These are phyloP conservation scores for Piaya cayana DNA, from an alignment of 2,113 vertebrate species.

Conservation along the genomic window DNA sequence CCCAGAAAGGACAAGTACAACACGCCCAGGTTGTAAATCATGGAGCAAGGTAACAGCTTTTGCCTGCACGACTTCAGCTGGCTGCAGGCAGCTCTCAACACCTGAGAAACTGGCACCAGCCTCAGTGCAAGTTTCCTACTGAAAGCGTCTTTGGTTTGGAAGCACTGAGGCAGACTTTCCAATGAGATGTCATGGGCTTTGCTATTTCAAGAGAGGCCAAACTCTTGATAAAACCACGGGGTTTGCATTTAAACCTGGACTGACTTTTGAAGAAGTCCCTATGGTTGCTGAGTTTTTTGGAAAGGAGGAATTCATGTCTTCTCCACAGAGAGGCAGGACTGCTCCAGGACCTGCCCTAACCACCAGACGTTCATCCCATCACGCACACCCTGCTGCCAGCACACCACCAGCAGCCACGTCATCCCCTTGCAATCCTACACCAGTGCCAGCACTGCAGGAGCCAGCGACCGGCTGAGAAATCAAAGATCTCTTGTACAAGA, in stretches of 20 bases:
- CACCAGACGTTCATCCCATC: not conserved
- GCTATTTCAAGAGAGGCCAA: not conserved
- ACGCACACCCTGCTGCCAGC: not conserved
- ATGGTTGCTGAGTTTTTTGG: not conserved
- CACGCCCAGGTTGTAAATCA: not conserved
- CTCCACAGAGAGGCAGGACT: constrained; percentile 30
- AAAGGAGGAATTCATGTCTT: not conserved
- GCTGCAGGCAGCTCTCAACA: not conserved
- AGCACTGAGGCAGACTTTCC: not conserved
- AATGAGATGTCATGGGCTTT: not conserved
- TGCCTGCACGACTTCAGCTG: not conserved
- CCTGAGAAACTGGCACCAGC: not conserved
- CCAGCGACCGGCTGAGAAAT: not conserved
- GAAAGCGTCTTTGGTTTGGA: not conserved
- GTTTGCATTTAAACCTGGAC: not conserved
- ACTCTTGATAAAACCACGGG: not conserved
- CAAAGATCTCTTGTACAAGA: not conserved
- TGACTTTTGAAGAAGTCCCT: not conserved
- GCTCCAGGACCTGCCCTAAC: not conserved
- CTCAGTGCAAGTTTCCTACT: not conserved
- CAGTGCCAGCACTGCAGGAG: not conserved
- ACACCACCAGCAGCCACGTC: not conserved
- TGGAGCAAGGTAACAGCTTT: not conserved
- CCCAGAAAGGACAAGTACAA: not conserved
- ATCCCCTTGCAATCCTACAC: not conserved